Conservation (phyloP, 2,797 vertebrate species). For the Galago senegalensis region DNA sequence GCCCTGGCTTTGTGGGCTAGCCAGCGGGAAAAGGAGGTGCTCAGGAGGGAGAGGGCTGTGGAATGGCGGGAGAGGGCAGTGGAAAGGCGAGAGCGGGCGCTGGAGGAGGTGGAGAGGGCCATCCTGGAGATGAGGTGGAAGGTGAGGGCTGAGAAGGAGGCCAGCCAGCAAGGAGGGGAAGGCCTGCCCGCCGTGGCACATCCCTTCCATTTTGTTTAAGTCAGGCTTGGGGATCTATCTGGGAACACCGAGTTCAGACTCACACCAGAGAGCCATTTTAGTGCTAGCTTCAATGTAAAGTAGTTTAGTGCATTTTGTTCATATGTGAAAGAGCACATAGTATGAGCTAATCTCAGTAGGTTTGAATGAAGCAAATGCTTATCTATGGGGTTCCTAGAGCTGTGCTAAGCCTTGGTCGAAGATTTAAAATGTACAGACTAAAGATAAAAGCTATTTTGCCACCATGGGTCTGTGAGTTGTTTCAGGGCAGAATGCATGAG, state of each 20-base stretch:
- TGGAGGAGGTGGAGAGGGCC: constrained; percentile 43
- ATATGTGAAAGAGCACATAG: not conserved
- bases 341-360: not conserved
- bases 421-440: not conserved
- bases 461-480: not conserved
- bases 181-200: not conserved
- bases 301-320: not conserved
- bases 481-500: not conserved
- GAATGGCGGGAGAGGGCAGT: constrained; percentile 52
- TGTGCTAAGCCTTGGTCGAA: not conserved
- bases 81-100: constrained; percentile 28
- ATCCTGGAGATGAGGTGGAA: constrained; percentile 54
- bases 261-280: not conserved
- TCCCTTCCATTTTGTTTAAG: constrained; percentile 53
- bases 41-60: constrained; percentile 55
- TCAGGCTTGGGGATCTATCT: too few relatives aligned
- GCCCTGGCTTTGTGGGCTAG: constrained; percentile 59
- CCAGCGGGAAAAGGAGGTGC: constrained; percentile 55
- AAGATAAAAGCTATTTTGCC: not conserved
- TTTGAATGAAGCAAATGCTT: not conserved
- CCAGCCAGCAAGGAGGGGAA: accelerated
- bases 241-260: not conserved
- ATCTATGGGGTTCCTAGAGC: not conserved
- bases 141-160: constrained; percentile 49
- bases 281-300: not conserved